Base-by-base conservation (phyloP, 2,888 invertebrate genomes). In the Chironomus riparius region DNA sequence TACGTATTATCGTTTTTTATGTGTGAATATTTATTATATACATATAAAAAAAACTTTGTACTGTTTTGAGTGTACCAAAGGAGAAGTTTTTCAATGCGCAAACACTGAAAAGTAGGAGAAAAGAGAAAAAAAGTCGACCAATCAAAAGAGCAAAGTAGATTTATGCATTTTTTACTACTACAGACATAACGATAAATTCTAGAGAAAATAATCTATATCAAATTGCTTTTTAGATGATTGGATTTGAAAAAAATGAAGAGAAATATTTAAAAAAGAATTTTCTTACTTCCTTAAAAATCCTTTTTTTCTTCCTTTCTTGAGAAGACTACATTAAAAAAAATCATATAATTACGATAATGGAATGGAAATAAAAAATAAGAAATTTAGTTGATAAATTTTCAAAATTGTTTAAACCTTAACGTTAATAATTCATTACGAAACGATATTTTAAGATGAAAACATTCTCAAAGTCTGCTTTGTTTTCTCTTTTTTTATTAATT, bases 161-260 rank as follows among this genome's bases (percentile, higher is more conserved):
- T 56, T 56, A 15, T 56, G 15, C 56, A 56, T 18, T 56, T 38
- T 38, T 56, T 15, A 15, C 56, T 15, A 56, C 15, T 38, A 56
- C 56, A 18, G 5, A 56, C 7, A 56, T 18, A 56, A 56, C n/a
- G 7, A 56, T 50, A 50, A 2, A 56, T 56, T 56, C 18, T 18
- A 56, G 56, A 56, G 56, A 56, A 56, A 56, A 56, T 56, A 56
- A 56, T 56, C 56, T 56, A 70, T 70, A 70, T 70, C 47, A 65
- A 65, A 65, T 65, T 65, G 65, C 65, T 65, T 65, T 56, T 65
- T 65, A 65, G 21, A 70, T 70, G 70, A 70, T 70, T 70, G 70
- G 47, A 70, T 47, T 47, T 65, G 56, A 47, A 48, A n/a, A 69
- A 28, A 18, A 69, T 28, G 47, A 47, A 69, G 28, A 68, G 18